phyloP scores from a whole-genome alignment of 2,888 invertebrate species.

The Magallana nippona region DNA sequence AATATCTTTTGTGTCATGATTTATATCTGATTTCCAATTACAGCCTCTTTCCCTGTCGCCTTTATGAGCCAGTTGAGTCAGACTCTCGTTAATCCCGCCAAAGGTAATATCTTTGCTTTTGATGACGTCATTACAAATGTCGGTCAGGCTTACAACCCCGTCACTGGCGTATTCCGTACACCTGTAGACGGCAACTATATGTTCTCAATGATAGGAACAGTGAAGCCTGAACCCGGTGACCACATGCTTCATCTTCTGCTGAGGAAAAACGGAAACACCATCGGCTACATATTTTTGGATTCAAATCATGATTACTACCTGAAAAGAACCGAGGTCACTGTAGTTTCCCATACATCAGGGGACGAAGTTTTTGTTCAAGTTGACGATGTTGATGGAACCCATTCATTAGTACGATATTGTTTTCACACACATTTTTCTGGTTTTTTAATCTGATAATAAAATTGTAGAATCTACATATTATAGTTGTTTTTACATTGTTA shows the following conservation, averaged over 20 bases:
- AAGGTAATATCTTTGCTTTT: slow-evolving; percentile 34
- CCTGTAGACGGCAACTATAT: slow-evolving; percentile 47
- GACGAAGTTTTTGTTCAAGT: slow-evolving; percentile 5
- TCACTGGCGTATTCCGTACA: slow-evolving; percentile 45
- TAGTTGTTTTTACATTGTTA: too few relatives aligned
- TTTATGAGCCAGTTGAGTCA: slow-evolving; percentile 30
- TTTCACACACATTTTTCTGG: slow-evolving; percentile 6
- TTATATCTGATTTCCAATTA: background rate
- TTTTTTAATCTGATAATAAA: background rate
- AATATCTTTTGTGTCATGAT: background rate
- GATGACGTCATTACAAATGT: slow-evolving; percentile 47
- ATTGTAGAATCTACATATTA: background rate
- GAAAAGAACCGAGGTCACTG: background rate
- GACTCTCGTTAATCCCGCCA: background rate
- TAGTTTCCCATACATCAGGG: background rate
- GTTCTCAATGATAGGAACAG: slow-evolving; percentile 36
- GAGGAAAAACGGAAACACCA: background rate
- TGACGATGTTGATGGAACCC: background rate
- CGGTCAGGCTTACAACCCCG: slow-evolving; percentile 41
- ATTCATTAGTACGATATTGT: background rate
- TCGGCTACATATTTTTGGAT: slow-evolving; percentile 1
- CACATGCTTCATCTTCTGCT: background rate
- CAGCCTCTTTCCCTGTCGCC: background rate
- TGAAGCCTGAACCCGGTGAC: background rate
- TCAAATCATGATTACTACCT: background rate